A percentile compares a stretch with the other conserved stretches of the same genome.
Evolutionary conservation across 2,888 invertebrate genomes (phyloP).

Genomic region (Limnephilus lunatus): DNA sequence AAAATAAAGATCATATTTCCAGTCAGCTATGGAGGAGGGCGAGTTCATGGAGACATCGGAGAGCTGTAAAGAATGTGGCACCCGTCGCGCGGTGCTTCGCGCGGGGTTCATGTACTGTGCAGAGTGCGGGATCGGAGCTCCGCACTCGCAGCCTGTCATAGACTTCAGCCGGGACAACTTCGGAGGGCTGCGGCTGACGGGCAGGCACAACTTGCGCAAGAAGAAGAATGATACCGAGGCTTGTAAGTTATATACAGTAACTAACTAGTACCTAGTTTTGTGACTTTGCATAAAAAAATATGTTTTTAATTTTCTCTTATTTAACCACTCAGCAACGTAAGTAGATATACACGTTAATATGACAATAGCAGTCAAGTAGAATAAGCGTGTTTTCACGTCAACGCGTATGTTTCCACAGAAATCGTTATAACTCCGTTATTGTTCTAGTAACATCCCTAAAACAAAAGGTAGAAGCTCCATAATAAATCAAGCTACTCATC

Average conservation of each 20-base stretch:
- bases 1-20: background rate
- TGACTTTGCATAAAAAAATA: background rate
- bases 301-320: too few relatives aligned
- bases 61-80: slow-evolving; percentile 58
- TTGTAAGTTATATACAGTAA: slow-evolving; percentile 29
- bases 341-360: too few relatives aligned
- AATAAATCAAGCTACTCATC: too few relatives aligned
- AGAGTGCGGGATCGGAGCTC: slow-evolving; percentile 61
- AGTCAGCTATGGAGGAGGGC: slow-evolving; percentile 45
- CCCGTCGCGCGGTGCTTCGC: slow-evolving; percentile 43
- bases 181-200: background rate
- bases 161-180: slow-evolving; percentile 51
- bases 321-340: too few relatives aligned
- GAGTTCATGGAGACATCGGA: slow-evolving; percentile 48
- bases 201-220: slow-evolving; percentile 18
- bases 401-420: too few relatives aligned
- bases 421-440: too few relatives aligned
- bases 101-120: slow-evolving; percentile 62
- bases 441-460: too few relatives aligned
- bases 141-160: slow-evolving; percentile 58
- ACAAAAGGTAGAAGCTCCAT: too few relatives aligned
- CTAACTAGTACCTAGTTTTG: background rate
- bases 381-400: too few relatives aligned
- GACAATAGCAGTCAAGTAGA: too few relatives aligned
- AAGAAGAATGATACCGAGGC: slow-evolving; percentile 33